Conservation (phyloP, 2,888 invertebrate species). For the Aleiodes leptofemur region DNA sequence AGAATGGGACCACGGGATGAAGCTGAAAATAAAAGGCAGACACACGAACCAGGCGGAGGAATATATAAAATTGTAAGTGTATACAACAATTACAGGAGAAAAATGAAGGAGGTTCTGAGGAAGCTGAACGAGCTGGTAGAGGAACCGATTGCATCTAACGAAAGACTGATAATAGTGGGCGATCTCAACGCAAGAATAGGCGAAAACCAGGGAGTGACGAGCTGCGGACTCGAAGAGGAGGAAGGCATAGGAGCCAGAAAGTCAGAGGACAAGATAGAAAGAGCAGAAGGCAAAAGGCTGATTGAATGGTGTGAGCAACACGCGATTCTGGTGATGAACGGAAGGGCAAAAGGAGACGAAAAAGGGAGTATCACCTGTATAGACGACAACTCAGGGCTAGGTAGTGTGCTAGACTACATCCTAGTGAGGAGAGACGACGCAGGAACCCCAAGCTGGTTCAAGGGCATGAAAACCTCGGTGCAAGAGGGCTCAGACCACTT, state of each 20-base stretch:
- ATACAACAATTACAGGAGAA: conserved; percentile 8
- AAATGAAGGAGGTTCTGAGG: background rate
- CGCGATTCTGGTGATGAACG: background rate
- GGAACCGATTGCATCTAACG: background rate
- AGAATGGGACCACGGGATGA: conserved; percentile 43
- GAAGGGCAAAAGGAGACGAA: background rate
- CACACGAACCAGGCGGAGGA: too few species aligned
- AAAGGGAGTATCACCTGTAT: conserved; percentile 18
- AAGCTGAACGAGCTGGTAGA: background rate
- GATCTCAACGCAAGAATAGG: conserved; percentile 30
- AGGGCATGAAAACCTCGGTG: background rate
- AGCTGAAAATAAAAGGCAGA: conserved; percentile 14
- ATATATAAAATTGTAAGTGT: background rate
- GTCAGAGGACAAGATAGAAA: conserved; percentile 5
- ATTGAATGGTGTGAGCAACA: background rate
- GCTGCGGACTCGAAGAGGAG: background rate
- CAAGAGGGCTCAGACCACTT: conserved; percentile 44
- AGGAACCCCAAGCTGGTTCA: background rate
- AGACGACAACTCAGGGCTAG: background rate
- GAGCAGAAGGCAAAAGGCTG: conserved; percentile 1
- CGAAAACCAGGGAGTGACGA: background rate
- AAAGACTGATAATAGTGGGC: background rate
- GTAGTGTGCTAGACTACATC: background rate
- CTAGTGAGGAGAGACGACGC: background rate
- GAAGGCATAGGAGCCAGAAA: background rate